Evolutionary conservation across 2,113 vertebrate genomes (phyloP).

Genomic region (Meles meles): DNA sequence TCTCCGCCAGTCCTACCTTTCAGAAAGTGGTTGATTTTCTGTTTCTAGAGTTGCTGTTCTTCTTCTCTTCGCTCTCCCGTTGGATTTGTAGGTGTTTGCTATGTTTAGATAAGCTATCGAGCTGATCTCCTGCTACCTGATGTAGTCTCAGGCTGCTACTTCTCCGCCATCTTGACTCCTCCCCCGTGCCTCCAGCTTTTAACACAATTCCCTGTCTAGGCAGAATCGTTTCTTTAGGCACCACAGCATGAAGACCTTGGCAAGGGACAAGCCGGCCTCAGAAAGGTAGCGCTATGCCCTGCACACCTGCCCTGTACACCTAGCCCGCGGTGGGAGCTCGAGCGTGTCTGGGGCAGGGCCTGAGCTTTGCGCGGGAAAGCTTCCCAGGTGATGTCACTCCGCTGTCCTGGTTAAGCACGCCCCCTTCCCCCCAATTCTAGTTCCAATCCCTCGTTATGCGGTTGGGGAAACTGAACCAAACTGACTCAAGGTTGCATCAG

Average conservation of each 20-base stretch:
- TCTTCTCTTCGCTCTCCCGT: no score
- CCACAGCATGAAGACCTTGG: neutral
- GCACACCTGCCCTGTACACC: neutral
- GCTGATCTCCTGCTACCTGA: no score
- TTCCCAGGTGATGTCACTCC: neutral
- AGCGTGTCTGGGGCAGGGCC: neutral
- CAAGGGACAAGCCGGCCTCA: neutral
- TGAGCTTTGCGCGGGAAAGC: neutral
- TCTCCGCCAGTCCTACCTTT: no score
- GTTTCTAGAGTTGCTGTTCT: no score
- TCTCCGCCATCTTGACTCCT: no score
- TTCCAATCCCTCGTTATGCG: neutral
- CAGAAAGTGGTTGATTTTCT: no score
- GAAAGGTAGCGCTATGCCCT: neutral
- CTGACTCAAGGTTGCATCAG: neutral
- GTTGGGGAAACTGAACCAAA: neutral
- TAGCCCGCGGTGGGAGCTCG: neutral
- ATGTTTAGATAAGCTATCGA: no score
- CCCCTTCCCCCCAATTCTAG: neutral
- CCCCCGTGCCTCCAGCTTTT: neutral
- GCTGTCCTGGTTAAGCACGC: neutral
- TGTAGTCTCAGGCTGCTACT: no score
- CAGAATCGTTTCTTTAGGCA: neutral
- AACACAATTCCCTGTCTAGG: neutral
- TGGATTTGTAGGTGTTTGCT: no score